phyloP scores from a whole-genome alignment of 2,797 vertebrate species.

The Coranthus polyacanthus region DNA sequence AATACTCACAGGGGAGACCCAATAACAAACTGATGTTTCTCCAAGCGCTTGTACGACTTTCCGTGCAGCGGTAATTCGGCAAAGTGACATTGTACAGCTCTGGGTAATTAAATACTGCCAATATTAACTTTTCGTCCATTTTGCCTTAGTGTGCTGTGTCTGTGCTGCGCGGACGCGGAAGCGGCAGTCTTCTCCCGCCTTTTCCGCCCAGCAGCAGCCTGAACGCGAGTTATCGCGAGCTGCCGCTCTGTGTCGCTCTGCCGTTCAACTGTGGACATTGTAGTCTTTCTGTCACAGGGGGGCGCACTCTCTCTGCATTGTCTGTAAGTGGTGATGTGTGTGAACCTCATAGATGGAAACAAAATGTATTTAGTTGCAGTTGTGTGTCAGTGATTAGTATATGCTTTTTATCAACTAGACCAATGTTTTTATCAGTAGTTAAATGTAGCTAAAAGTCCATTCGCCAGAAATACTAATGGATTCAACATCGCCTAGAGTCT shows the following conservation, averaged over 20 bases:
- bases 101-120: slow-evolving; percentile 77
- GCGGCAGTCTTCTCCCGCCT: slow-evolving; percentile 80
- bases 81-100: slow-evolving; percentile 81
- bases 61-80: slow-evolving; percentile 78
- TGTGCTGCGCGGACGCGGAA: slow-evolving; percentile 78
- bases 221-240: slow-evolving; percentile 72
- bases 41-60: slow-evolving; percentile 79
- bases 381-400: too few relatives aligned
- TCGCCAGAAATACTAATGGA: too few relatives aligned
- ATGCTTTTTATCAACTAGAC: too few relatives aligned
- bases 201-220: slow-evolving; percentile 76
- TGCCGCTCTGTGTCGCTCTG: slow-evolving; percentile 67
- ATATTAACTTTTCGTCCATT: slow-evolving; percentile 85
- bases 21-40: slow-evolving; percentile 70
- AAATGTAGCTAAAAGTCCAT: too few relatives aligned
- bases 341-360: too few relatives aligned
- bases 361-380: too few relatives aligned
- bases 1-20: slow-evolving; percentile 78
- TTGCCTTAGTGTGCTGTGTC: slow-evolving; percentile 54
- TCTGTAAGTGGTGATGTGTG: too few relatives aligned
- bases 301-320: too few relatives aligned
- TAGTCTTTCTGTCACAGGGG: slow-evolving; percentile 18
- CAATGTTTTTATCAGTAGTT: too few relatives aligned
- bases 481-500: too few relatives aligned
- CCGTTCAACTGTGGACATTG: neutral